Conservation (phyloP, 2,113 vertebrate genomes). For the Nycticryphes semicollaris region DNA sequence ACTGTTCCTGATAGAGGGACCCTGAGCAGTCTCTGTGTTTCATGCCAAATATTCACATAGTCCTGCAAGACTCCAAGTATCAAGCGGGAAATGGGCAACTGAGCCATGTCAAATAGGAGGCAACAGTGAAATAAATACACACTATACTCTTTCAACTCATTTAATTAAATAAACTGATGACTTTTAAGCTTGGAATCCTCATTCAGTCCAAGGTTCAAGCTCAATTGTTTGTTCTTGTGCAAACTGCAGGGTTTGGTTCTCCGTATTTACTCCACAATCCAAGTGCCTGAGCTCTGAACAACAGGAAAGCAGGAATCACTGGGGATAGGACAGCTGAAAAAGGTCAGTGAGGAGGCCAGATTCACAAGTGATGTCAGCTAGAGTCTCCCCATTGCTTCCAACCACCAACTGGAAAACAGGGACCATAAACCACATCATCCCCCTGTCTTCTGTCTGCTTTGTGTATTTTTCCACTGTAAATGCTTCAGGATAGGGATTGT, state of each 20-base stretch:
- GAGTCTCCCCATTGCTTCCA: neutral
- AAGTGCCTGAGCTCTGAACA: neutral
- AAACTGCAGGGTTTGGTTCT: neutral
- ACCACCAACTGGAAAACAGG: neutral
- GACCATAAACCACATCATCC: neutral
- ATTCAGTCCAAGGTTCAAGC: neutral
- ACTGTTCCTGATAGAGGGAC: neutral
- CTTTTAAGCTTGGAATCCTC: neutral
- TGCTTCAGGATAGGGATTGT: neutral
- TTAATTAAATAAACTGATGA: neutral
- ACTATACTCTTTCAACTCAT: neutral
- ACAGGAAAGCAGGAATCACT: neutral
- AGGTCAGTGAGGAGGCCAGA: neutral
- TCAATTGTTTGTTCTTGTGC: neutral
- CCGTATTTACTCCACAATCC: neutral
- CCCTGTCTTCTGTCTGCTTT: neutral
- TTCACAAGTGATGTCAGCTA: neutral
- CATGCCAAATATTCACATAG: neutral
- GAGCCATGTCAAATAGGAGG: neutral
- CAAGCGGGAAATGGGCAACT: rapidly evolving
- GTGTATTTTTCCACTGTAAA: neutral
- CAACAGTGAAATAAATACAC: neutral
- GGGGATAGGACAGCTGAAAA: neutral
- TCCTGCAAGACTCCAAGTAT: neutral
- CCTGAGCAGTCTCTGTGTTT: neutral